Evolutionary conservation across 2,888 invertebrate genomes (phyloP), one percentile per base, ranked within the genome.

Genomic region (Boloria euphrosyne): DNA sequence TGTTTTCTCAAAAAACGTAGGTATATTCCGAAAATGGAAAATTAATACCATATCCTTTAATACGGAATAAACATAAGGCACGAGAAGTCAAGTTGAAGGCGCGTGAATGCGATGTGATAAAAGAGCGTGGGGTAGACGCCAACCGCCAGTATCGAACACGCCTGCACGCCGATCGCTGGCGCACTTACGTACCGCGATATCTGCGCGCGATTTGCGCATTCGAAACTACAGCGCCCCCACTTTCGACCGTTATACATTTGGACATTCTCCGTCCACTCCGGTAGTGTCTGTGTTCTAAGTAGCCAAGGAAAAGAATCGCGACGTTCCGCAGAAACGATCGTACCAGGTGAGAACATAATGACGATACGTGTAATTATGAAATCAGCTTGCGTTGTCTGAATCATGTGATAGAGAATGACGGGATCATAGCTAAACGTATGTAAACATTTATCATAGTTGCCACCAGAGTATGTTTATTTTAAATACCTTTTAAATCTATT

Each of bases 31-130:
- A 47, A 22, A 27, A 46, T 46, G 16, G 22, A 17, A 60, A 38
- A 58, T 58, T 50, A 64, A 61, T 49, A 55, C 47, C 47, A 52
- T 58, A 62, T 68, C 68, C 68, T 64, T 64, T 44, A 53, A 57
- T 49, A 51, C 53, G 46, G 53, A 53, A 58, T 58, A 62, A 67
- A 59, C 65, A 52, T 54, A 65, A 62, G 63, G 57, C 61, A 63
- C 71, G 68, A 81, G 78, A 78, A 86, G 88, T 89, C 87, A 90
- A 89, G 89, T 89, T 89, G 83, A 89, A 89, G 89, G 87, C 82
- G 84, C 80, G 80, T 77, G 80, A 78, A 80, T 81, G 81, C 85
- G 86, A 89, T 87, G 81, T 91, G 87, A 90, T 92, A 91, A 86
- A 92, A 91, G 89, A 83, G 84, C 75, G 81, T 67, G 80, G 73